phyloP scores from a whole-genome alignment of 2,888 invertebrate species.

The Rhogogaster chlorosoma region DNA sequence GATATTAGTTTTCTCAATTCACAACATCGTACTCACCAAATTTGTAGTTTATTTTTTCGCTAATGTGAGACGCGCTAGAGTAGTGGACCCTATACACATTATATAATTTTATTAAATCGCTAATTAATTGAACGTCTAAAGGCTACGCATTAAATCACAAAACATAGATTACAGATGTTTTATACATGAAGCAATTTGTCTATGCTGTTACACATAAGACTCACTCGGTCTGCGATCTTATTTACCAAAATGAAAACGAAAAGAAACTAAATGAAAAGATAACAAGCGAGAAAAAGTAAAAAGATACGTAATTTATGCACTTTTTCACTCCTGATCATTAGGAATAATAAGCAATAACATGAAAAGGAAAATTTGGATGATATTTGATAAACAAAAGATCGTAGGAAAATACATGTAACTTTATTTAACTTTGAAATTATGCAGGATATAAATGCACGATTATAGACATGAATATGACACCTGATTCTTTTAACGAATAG shows the following conservation, averaged over 20 bases:
- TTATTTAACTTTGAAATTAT: neutral
- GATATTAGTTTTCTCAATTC: neutral
- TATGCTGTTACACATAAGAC: neutral
- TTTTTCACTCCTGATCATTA: neutral
- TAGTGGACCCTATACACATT: constrained; percentile 6
- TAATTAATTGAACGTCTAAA: neutral
- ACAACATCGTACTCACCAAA: constrained; percentile 13
- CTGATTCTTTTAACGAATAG: constrained; percentile 7
- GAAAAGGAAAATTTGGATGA: neutral
- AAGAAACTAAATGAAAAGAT: neutral
- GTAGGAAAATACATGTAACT: constrained; percentile 24
- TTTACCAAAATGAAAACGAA: neutral
- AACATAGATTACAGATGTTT: neutral
- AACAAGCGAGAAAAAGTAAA: neutral
- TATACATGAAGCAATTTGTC: neutral
- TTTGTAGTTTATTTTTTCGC: neutral
- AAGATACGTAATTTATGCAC: neutral
- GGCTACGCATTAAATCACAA: neutral
- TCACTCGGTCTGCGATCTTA: neutral
- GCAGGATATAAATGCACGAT: constrained; percentile 33
- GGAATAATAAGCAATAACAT: neutral
- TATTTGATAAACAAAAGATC: neutral
- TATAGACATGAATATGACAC: constrained; percentile 6
- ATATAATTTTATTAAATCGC: neutral
- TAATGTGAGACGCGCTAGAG: constrained; percentile 25